These are phyloP conservation scores for Cantharis lateralis DNA, from an alignment of 2,888 invertebrate species.

Conservation along the genomic window DNA sequence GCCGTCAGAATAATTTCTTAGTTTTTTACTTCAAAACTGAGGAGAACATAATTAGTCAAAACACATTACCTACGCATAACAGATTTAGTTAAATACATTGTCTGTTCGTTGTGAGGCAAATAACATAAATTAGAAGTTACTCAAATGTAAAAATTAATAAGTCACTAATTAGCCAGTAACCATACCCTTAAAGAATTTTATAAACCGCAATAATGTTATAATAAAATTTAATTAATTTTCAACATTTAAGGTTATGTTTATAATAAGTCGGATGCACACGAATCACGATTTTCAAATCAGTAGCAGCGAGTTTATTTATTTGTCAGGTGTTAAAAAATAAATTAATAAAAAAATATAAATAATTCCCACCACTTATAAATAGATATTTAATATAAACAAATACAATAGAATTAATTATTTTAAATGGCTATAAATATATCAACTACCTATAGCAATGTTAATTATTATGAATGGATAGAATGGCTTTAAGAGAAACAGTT, in stretches of 20 bases:
- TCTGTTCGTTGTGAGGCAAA: not conserved
- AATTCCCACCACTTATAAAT: not conserved
- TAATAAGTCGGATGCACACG: too few relatives aligned
- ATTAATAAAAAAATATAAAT: too few relatives aligned
- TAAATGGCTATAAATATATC: not conserved
- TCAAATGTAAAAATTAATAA: not conserved
- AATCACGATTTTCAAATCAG: too few relatives aligned
- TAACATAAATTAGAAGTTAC: not conserved
- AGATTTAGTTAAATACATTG: not conserved
- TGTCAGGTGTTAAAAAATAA: too few relatives aligned
- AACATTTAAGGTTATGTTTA: too few relatives aligned
- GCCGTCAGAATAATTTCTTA: not conserved
- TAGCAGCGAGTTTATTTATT: too few relatives aligned
- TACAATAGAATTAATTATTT: not conserved
- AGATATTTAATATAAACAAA: not conserved
- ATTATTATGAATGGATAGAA: not conserved
- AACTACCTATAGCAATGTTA: not conserved
- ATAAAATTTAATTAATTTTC: not conserved
- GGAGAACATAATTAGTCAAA: not conserved
- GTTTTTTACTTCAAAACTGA: too few relatives aligned
- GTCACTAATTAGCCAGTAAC: not conserved
- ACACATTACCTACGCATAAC: not conserved
- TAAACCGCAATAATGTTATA: not conserved
- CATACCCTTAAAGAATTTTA: not conserved
- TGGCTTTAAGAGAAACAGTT: not conserved